A percentile compares a stretch with the other conserved stretches of the same genome.
Conservation (phyloP, 2,888 invertebrate genomes). For the Aphodius granarius region DNA sequence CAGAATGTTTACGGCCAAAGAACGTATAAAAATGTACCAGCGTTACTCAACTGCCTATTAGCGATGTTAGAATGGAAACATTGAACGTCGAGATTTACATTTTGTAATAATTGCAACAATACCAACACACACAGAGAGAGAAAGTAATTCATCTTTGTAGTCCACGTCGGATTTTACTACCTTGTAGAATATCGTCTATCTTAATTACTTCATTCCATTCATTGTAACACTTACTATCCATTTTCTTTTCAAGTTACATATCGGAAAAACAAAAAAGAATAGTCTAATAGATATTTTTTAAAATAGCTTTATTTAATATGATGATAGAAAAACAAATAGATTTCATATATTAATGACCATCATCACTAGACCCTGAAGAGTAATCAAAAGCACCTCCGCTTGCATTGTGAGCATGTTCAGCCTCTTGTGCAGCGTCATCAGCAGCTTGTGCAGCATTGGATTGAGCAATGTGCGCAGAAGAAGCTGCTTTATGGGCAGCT, state of each 20-base stretch:
- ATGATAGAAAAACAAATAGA: no score
- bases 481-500: slow-evolving; percentile 70
- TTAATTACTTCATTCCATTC: not conserved
- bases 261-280: no score
- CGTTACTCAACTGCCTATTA: not conserved
- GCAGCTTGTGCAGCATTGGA: slow-evolving; percentile 76
- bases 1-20: not conserved
- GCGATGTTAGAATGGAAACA: not conserved
- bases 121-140: not conserved
- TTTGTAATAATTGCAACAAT: not conserved
- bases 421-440: not conserved
- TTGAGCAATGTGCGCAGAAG: slow-evolving; percentile 72
- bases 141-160: not conserved
- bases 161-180: not conserved
- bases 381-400: slow-evolving; percentile 44
- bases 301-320: no score
- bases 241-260: no score
- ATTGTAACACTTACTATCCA: no score
- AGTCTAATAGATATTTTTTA: no score
- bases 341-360: slow-evolving; percentile 1
- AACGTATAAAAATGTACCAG: not conserved
- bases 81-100: not conserved
- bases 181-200: not conserved
- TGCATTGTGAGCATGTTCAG: not conserved
- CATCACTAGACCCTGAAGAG: slow-evolving; percentile 13